phyloP scores from a whole-genome alignment of 2,113 vertebrate species.

The Laticauda laticaudata region DNA sequence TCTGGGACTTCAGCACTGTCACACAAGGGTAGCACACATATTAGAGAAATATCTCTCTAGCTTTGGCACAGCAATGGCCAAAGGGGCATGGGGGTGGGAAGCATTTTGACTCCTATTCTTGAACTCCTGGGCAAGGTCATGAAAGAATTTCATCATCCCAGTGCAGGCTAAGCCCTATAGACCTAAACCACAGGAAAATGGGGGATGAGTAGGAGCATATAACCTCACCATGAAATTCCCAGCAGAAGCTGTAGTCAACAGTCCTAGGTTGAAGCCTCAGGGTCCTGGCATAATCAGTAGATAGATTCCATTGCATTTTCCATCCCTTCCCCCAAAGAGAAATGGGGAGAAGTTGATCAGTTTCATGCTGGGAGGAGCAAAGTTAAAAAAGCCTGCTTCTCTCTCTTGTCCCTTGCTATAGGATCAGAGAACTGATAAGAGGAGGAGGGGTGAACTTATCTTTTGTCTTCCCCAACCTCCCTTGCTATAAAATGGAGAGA shows the following conservation, averaged over 20 bases:
- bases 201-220: neutral
- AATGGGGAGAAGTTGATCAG: neutral
- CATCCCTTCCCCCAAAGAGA: neutral
- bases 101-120: neutral
- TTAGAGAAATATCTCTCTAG: neutral
- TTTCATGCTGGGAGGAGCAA: neutral
- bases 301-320: neutral
- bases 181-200: neutral
- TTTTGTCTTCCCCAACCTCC: neutral
- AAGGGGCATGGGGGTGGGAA: neutral
- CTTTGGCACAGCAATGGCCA: neutral
- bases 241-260: neutral
- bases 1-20: neutral
- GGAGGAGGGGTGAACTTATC: neutral
- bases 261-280: neutral
- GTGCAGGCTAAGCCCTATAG: neutral
- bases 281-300: neutral
- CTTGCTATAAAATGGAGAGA: neutral
- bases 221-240: neutral
- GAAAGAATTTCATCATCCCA: neutral
- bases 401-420: neutral
- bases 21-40: neutral
- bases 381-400: neutral
- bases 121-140: neutral
- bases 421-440: neutral